These are phyloP conservation scores for Epinephelus moara DNA, from an alignment of 2,113 vertebrate species.

Conservation along the genomic window DNA sequence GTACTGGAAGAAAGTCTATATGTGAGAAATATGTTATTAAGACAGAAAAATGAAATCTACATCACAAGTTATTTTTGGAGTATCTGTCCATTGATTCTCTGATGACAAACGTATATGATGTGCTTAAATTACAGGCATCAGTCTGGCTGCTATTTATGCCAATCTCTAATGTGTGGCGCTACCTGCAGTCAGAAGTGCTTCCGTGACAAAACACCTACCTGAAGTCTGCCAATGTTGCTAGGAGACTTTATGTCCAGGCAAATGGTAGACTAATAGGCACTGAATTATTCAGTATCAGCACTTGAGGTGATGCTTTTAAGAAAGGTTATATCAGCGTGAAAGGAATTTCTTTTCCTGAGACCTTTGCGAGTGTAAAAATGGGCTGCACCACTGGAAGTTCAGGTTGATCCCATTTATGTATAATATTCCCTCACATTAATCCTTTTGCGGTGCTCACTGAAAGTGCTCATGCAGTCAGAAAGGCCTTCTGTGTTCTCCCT, in stretches of 20 bases:
- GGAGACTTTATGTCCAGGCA: slow-evolving; percentile 69
- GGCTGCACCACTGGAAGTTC: slow-evolving; percentile 45
- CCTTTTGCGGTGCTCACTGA: slow-evolving; percentile 84
- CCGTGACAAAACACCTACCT: slow-evolving; percentile 36
- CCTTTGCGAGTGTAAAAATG: slow-evolving; percentile 62
- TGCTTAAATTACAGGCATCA: not conserved
- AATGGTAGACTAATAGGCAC: slow-evolving; percentile 68
- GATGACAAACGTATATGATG: not conserved
- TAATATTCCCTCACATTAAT: slow-evolving; percentile 85
- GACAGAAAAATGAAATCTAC: not conserved
- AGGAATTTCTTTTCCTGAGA: slow-evolving; percentile 53
- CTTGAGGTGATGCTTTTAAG: slow-evolving; percentile 68
- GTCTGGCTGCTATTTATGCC: not conserved
- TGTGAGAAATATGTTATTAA: not conserved
- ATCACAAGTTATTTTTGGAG: not conserved
- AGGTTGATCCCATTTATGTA: slow-evolving; percentile 53
- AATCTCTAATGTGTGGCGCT: not conserved
- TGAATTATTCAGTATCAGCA: slow-evolving; percentile 72
- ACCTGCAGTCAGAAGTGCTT: not conserved
- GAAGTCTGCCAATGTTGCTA: slow-evolving; percentile 56
- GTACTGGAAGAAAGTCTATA: not conserved
- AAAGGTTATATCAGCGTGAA: slow-evolving; percentile 57
- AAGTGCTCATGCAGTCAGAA: slow-evolving; percentile 77
- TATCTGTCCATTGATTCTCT: not conserved
- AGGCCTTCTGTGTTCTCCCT: slow-evolving; percentile 56